Base-by-base conservation (phyloP, 2,888 invertebrate species). In the Acanthosepion lycidas region DNA sequence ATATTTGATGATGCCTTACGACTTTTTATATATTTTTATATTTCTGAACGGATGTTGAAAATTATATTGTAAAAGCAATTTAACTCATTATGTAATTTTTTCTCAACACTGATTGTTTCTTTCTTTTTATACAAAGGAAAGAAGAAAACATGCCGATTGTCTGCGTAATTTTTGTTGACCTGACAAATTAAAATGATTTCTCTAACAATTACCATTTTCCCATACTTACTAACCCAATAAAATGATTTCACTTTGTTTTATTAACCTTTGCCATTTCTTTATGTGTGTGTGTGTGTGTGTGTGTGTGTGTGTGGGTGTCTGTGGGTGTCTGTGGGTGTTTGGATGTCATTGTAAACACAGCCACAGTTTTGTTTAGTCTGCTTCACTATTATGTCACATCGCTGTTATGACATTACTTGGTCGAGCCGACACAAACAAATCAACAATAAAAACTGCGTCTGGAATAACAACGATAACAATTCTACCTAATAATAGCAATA, bases 181-280 rank as follows among this genome's bases (percentile, higher is more conserved):
- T 4, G 78, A n/a, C 78, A 78, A 78, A 78, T 78, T n/a, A 78
- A 78, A 78, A 78, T 78, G 78, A 78, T 78, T 78, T 78, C 78
- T 78, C 18, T 12, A 78, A 33, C 78, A 78, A 78, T 78, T 78
- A 78, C 78, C 78, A 78, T 78, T 78, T 78, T 78, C 78, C 78
- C 78, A 78, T 78, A 78, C 78, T 78, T 78, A 33, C 78, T 78
- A 78, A 78, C 78, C 78, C 78, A 78, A 78, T 78, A 78, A 78
- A 33, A 78, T n/a, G n/a, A 78, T 78, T 78, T 78, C n/a, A n/a
- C n/a, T 78, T 33, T 78, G 78, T 78, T 78, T 78, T 78, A 78
- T 78, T 78, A 78, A 78, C 78, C 78, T 78, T 78, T 3, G 59
- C 26, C 59, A 20, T 59, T 59, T 59, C 59, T 20, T 20, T 78